A percentile compares a stretch with the other conserved stretches of the same genome.
phyloP scores from a whole-genome alignment of 1,140 invertebrate genomes.

The Micrasema minimum region DNA sequence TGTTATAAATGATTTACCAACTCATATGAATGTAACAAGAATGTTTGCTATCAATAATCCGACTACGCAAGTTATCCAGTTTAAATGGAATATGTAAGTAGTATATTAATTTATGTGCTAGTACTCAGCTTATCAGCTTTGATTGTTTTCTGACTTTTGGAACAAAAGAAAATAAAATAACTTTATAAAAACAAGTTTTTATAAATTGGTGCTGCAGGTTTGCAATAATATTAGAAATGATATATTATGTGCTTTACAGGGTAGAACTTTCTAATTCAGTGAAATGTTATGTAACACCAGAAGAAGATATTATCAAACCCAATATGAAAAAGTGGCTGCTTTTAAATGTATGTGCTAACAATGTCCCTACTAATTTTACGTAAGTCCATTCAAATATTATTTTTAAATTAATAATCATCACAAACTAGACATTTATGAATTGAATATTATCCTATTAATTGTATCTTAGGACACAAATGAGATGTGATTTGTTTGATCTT shows the following conservation, averaged over 20 bases:
- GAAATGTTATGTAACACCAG: constrained; percentile 3
- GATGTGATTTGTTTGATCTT: constrained; percentile 27
- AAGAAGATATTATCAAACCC: constrained; percentile 10
- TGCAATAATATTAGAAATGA: too few relatives aligned
- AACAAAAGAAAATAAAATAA: too few relatives aligned
- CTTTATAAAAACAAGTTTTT: too few relatives aligned
- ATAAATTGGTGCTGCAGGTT: too few relatives aligned
- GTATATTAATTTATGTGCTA: too few relatives aligned
- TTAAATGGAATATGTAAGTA: constrained; percentile 29
- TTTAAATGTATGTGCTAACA: constrained; percentile 26
- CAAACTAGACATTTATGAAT: too few relatives aligned
- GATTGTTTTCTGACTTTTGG: too few relatives aligned
- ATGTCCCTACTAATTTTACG: constrained; percentile 9
- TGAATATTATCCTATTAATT: too few relatives aligned
- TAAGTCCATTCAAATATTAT: constrained; percentile 7
- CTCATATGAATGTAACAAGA: background rate
- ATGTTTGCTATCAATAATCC: constrained; percentile 34
- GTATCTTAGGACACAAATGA: constrained; percentile 11
- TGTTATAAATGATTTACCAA: constrained; percentile 8
- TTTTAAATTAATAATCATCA: background rate
- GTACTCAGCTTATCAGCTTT: too few relatives aligned
- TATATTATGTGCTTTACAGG: constrained; percentile 5
- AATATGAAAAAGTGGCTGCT: constrained; percentile 18
- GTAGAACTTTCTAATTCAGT: background rate
- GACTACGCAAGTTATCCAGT: constrained; percentile 12